These are phyloP conservation scores for Xyrichtys novacula DNA, from an alignment of 2,797 vertebrate species.

Conservation along the genomic window DNA sequence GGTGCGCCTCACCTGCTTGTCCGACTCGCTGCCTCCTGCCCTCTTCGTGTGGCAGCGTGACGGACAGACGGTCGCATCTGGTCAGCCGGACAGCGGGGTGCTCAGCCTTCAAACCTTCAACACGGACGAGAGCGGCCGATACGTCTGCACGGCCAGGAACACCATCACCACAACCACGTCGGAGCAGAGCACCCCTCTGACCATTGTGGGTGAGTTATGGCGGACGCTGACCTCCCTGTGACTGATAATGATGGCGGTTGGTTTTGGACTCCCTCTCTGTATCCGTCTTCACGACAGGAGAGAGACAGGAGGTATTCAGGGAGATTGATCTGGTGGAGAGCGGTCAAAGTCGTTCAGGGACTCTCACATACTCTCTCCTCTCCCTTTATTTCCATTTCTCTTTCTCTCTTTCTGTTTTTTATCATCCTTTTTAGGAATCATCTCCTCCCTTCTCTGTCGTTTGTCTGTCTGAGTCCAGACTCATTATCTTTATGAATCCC, in stretches of 20 bases:
- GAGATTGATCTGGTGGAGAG: slow-evolving; percentile 74
- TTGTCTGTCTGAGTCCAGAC: slow-evolving; percentile 55
- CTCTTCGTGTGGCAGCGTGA: slow-evolving; percentile 79
- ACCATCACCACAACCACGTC: slow-evolving; percentile 68
- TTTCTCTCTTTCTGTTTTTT: slow-evolving; percentile 31
- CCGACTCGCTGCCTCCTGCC: slow-evolving; percentile 81
- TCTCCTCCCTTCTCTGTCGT: slow-evolving; percentile 9
- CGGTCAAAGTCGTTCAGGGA: slow-evolving; percentile 74
- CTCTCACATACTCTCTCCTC: slow-evolving; percentile 43
- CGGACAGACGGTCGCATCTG: slow-evolving; percentile 63
- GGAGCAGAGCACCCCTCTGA: slow-evolving; percentile 65
- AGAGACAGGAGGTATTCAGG: slow-evolving; percentile 56
- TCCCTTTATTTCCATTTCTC: slow-evolving; percentile 44
- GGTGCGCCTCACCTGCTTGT: slow-evolving; percentile 77
- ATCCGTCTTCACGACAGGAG: slow-evolving; percentile 75
- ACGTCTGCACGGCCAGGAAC: slow-evolving; percentile 79
- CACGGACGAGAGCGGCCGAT: slow-evolving; percentile 74
- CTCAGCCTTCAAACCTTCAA: slow-evolving; percentile 81
- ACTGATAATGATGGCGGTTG: slow-evolving; percentile 66
- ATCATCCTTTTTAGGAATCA: slow-evolving; percentile 50
- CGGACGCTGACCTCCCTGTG: slow-evolving; percentile 47
- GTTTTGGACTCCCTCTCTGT: slow-evolving; percentile 58
- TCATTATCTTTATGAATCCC: slow-evolving; percentile 73
- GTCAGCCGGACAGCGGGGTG: slow-evolving; percentile 69
- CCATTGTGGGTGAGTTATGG: slow-evolving; percentile 83